A percentile compares a stretch with the other conserved stretches of the same genome.
phyloP scores from a whole-genome alignment of 1,140 invertebrate genomes.

The Euwallacea fornicatus region DNA sequence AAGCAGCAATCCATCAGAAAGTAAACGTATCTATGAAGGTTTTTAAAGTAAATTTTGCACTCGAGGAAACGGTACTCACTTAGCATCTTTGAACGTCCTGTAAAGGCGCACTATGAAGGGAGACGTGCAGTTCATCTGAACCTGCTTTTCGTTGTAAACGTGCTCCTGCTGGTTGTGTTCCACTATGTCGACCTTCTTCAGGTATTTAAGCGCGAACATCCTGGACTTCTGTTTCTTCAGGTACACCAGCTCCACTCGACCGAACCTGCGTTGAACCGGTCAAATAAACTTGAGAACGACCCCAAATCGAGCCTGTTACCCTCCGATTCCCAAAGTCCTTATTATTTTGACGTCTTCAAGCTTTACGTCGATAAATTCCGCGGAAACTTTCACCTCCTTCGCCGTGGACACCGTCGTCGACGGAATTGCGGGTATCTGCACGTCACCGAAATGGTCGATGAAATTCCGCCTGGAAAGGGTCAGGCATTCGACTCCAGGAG shows the following conservation, averaged over 20 bases:
- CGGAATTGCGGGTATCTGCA: slow-evolving; percentile 42
- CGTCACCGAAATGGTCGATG: slow-evolving; percentile 49
- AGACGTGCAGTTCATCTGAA: slow-evolving; percentile 76
- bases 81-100: slow-evolving; percentile 91
- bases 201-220: slow-evolving; percentile 86
- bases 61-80: slow-evolving; percentile 61
- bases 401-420: slow-evolving; percentile 48
- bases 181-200: slow-evolving; percentile 92
- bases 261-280: slow-evolving; percentile 61
- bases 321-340: slow-evolving; percentile 88
- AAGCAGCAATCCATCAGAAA: slow-evolving; percentile 96
- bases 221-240: slow-evolving; percentile 62
- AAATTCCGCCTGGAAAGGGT: slow-evolving; percentile 77
- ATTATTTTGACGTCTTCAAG: slow-evolving; percentile 79
- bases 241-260: slow-evolving; percentile 80
- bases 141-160: slow-evolving; percentile 88
- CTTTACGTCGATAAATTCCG: slow-evolving; percentile 68
- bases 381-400: slow-evolving; percentile 1
- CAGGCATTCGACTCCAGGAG: slow-evolving; percentile 88
- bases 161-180: slow-evolving; percentile 90
- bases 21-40: slow-evolving; percentile 65
- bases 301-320: slow-evolving; percentile 47
- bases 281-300: not conserved
- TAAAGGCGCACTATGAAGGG: slow-evolving; percentile 70
- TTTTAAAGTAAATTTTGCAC: not conserved